Conservation (phyloP, 2,888 invertebrate species). For the Erebia epiphron region DNA sequence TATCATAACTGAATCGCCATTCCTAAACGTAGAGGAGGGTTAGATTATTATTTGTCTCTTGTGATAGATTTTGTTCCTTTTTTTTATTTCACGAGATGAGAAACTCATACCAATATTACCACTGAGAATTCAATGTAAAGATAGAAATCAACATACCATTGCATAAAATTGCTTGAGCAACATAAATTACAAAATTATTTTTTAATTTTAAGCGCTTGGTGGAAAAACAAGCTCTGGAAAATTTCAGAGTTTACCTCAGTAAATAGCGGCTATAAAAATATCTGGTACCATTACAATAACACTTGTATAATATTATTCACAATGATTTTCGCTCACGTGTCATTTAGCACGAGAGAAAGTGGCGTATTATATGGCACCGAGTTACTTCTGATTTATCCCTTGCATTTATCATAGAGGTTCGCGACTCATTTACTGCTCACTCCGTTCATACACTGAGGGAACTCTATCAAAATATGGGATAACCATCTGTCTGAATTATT, state of each 20-base stretch:
- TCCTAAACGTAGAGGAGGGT: constrained; percentile 31
- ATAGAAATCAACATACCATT: too few relatives aligned
- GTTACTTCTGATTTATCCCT: constrained; percentile 49
- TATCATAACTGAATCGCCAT: constrained; percentile 58
- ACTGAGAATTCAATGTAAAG: too few relatives aligned
- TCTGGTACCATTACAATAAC: neutral
- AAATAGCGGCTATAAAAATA: neutral
- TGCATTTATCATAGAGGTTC: constrained; percentile 64
- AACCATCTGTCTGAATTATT: constrained; percentile 43
- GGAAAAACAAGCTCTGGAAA: neutral
- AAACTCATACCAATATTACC: neutral
- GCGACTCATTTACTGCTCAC: constrained; percentile 63
- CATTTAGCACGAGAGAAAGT: constrained; percentile 70
- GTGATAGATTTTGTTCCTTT: constrained; percentile 2
- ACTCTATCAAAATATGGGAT: constrained; percentile 48
- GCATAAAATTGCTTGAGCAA: too few relatives aligned
- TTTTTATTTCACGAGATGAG: neutral
- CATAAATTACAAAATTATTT: too few relatives aligned
- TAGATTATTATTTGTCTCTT: constrained; percentile 35
- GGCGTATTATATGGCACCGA: constrained; percentile 58
- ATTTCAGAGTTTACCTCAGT: neutral
- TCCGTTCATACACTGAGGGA: constrained; percentile 54
- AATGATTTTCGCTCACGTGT: constrained; percentile 54
- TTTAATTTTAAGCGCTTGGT: too few relatives aligned
- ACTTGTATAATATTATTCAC: constrained; percentile 25